A percentile compares a stretch with the other conserved stretches of the same genome.
Conservation (phyloP, 2,797 vertebrate species). For the Tapirus indicus region DNA sequence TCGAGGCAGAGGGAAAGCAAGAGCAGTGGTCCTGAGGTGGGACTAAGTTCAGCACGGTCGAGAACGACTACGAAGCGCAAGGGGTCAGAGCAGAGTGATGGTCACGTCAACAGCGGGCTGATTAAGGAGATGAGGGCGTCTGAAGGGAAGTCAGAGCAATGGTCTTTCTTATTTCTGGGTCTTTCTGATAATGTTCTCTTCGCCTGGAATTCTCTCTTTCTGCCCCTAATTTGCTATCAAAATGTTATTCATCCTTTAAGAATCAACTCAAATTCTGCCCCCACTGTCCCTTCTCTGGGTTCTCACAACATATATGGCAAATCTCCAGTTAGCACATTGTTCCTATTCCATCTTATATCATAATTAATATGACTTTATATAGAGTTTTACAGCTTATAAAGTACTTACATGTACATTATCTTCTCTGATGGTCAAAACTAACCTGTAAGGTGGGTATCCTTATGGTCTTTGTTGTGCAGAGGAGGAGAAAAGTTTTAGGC, state of each 20-base stretch:
- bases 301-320: fast-evolving
- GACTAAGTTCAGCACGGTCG: neutral
- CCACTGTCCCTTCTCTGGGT: neutral
- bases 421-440: neutral
- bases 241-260: neutral
- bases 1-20: fast-evolving
- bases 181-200: neutral
- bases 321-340: too few species aligned
- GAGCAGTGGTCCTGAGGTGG: too few species aligned
- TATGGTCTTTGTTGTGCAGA: neutral
- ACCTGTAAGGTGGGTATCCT: neutral
- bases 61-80: neutral
- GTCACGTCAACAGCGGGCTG: fast-evolving
- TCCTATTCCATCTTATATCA: neutral
- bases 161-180: too few species aligned
- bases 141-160: neutral
- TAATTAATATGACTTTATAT: neutral
- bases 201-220: neutral
- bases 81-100: neutral
- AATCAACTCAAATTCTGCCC: neutral
- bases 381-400: neutral
- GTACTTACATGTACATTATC: too few species aligned
- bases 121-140: neutral
- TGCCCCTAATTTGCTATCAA: neutral
- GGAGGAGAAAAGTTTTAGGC: neutral